phyloP scores from a whole-genome alignment of 2,797 vertebrate genomes.

The Paedocypris micromegethes region DNA sequence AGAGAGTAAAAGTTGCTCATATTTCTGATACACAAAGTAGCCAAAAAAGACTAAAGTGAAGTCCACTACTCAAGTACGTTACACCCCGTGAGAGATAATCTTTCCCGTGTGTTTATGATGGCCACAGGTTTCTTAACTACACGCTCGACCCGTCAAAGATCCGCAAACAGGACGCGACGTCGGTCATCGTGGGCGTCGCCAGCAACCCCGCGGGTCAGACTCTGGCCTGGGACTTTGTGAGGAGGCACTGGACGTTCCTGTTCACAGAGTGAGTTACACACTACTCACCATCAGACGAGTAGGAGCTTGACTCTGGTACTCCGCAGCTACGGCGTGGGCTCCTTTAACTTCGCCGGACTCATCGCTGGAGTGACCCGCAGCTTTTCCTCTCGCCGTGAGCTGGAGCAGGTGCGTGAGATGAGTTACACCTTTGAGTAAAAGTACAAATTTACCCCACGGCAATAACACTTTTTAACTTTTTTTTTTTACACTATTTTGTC shows the following conservation, averaged over 20 bases:
- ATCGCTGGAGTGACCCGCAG: slow-evolving; percentile 71
- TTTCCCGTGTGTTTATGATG: not conserved
- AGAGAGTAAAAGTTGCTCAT: no score
- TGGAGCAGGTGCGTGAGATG: slow-evolving; percentile 70
- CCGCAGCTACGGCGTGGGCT: slow-evolving; percentile 77
- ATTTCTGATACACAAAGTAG: no score
- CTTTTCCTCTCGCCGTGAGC: slow-evolving; percentile 72
- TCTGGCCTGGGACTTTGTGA: slow-evolving; percentile 83
- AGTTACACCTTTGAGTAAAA: no score
- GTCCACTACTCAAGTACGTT: no score
- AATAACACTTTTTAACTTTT: no score
- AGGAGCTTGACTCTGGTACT: not conserved
- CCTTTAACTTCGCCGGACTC: slow-evolving; percentile 82
- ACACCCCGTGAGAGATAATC: no score
- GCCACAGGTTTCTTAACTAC: slow-evolving; percentile 71
- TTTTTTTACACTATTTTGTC: no score
- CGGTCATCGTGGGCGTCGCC: slow-evolving; percentile 76
- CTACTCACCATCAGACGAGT: not conserved
- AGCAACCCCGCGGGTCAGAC: slow-evolving; percentile 71
- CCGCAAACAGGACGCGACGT: slow-evolving; percentile 80
- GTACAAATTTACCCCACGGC: no score
- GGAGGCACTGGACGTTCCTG: slow-evolving; percentile 71
- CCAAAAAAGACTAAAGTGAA: no score
- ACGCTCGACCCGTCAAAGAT: slow-evolving; percentile 72
- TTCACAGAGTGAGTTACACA: slow-evolving; percentile 73